Conservation (phyloP, 2,797 vertebrate genomes). For the Sebastes hubbsi region DNA sequence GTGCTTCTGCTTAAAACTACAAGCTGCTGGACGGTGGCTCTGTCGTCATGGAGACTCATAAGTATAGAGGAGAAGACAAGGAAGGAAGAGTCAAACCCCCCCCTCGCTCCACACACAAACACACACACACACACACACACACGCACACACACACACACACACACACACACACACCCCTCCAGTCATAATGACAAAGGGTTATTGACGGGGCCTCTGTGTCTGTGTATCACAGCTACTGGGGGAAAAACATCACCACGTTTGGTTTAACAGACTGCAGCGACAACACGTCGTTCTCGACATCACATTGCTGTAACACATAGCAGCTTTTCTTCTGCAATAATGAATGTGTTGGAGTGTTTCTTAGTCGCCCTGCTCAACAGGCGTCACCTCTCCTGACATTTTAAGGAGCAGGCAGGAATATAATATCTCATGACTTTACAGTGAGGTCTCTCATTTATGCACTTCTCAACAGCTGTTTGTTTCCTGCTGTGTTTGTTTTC, state of each 20-base stretch:
- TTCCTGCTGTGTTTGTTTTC: slow-evolving; percentile 23
- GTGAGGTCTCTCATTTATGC: slow-evolving; percentile 8
- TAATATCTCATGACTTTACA: not conserved
- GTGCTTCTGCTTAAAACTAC: slow-evolving; percentile 51
- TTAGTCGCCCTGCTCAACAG: not conserved
- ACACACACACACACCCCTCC: slow-evolving; percentile 28
- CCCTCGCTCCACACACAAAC: not conserved
- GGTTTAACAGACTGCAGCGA: slow-evolving; percentile 36
- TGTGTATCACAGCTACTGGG: slow-evolving; percentile 35
- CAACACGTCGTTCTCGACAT: slow-evolving; percentile 33
- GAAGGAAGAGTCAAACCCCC: slow-evolving; percentile 13
- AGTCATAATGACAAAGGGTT: slow-evolving; percentile 56
- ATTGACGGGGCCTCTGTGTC: slow-evolving; percentile 42
- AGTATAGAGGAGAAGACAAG: slow-evolving; percentile 66
- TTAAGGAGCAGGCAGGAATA: not conserved
- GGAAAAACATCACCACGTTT: slow-evolving; percentile 38
- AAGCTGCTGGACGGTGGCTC: slow-evolving; percentile 57
- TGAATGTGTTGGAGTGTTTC: slow-evolving; percentile 12
- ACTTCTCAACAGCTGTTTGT: slow-evolving; percentile 16
- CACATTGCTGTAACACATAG: slow-evolving; percentile 8
- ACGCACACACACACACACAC: not conserved
- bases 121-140: slow-evolving; percentile 16
- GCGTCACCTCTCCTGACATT: slow-evolving; percentile 34
- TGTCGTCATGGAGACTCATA: slow-evolving; percentile 78
- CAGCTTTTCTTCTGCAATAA: not conserved